These are phyloP conservation scores for Zootoca vivipara DNA, from an alignment of 2,113 vertebrate species.

Conservation along the genomic window DNA sequence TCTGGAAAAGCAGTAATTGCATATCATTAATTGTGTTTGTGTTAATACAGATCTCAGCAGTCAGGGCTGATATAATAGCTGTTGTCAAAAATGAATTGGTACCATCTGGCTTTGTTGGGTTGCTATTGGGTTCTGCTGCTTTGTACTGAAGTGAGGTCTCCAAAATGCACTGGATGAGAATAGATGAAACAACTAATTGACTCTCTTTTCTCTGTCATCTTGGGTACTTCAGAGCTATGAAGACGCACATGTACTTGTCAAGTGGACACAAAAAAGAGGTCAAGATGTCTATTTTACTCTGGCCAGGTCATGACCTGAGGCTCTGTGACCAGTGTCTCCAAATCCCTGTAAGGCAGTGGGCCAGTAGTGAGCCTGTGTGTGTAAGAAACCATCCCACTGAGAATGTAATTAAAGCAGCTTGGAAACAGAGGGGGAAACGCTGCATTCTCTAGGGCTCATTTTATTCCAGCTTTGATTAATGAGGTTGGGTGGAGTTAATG, in stretches of 20 bases:
- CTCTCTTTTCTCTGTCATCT: background rate
- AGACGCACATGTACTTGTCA: slow-evolving; percentile 29
- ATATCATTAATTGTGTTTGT: background rate
- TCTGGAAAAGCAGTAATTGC: background rate
- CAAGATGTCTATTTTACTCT: slow-evolving; percentile 52
- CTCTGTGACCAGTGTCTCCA: slow-evolving; percentile 23
- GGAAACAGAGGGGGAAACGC: slow-evolving; percentile 79
- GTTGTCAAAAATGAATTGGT: background rate
- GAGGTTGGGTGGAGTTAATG: slow-evolving; percentile 72
- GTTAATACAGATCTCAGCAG: background rate
- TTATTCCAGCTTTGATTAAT: slow-evolving; percentile 84
- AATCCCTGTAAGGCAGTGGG: slow-evolving; percentile 60
- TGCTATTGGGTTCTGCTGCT: background rate
- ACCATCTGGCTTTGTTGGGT: background rate
- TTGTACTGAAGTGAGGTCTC: background rate
- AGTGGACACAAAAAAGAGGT: slow-evolving; percentile 47
- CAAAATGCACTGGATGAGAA: background rate
- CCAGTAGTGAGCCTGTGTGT: slow-evolving; percentile 47
- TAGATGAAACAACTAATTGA: slow-evolving; percentile 12
- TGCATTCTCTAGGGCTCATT: slow-evolving; percentile 78
- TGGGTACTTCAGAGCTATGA: slow-evolving; percentile 3
- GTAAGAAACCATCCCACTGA: slow-evolving; percentile 76
- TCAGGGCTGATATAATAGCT: background rate
- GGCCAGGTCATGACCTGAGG: slow-evolving; percentile 65
- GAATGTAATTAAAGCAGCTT: slow-evolving; percentile 91